These are phyloP conservation scores for Acanthacorydalis orientalis DNA, from an alignment of 2,888 invertebrate species.

Conservation along the genomic window DNA sequence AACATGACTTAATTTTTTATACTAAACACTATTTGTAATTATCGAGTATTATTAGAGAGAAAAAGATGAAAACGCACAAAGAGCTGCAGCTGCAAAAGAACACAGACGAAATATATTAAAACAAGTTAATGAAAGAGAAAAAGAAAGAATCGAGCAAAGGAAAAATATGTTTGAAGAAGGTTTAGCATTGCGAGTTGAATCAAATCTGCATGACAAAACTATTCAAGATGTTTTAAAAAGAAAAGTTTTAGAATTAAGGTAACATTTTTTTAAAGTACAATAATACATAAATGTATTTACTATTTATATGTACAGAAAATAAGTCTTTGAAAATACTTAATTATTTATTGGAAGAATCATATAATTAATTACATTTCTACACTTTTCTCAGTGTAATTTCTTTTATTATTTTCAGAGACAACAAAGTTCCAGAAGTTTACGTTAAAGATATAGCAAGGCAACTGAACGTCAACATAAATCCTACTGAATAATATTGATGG, in stretches of 20 bases:
- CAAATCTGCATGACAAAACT: slow-evolving; percentile 34
- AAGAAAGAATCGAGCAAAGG: slow-evolving; percentile 39
- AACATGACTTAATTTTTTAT: too few relatives aligned
- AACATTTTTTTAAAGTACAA: slow-evolving; percentile 1
- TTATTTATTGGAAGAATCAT: too few relatives aligned
- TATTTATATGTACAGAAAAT: too few relatives aligned
- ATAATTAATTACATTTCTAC: slow-evolving; percentile 1
- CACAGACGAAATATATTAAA: slow-evolving; percentile 47
- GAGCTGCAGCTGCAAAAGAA: slow-evolving; percentile 23
- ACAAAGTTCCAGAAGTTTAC: slow-evolving; percentile 19
- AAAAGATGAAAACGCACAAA: background rate
- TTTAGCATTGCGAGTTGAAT: slow-evolving; percentile 40
- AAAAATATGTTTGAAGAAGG: slow-evolving; percentile 50
- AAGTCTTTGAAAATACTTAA: too few relatives aligned
- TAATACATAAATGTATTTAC: background rate
- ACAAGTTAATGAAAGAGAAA: slow-evolving; percentile 54
- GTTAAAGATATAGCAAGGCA: slow-evolving; percentile 21
- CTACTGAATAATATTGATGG: background rate
- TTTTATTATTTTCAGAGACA: slow-evolving; percentile 13
- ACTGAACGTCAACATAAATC: slow-evolving; percentile 7
- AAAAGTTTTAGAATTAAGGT: slow-evolving; percentile 41
- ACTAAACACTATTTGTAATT: too few relatives aligned
- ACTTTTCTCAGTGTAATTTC: background rate
- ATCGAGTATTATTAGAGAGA: background rate
- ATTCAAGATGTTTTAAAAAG: slow-evolving; percentile 31